Evolutionary conservation across 1,140 invertebrate genomes (phyloP).

Genomic region (Lordiphosa stackelbergi): DNA sequence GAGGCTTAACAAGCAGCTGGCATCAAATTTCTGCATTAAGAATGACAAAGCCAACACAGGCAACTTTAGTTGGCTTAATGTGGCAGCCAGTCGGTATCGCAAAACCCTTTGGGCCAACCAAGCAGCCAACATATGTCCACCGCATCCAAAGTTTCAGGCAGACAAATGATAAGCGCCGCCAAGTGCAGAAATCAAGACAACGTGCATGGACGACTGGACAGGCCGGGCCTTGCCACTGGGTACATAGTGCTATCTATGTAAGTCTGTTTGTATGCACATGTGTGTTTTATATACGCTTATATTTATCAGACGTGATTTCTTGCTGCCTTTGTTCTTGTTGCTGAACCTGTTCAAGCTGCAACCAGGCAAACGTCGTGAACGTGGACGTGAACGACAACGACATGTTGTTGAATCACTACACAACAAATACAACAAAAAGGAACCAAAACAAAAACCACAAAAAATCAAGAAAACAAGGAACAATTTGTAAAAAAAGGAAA

Average conservation of each 20-base stretch:
- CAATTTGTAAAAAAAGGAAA: constrained; percentile 1
- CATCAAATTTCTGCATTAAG: constrained; percentile 56
- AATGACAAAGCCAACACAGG: constrained; percentile 38
- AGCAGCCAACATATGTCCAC: constrained; percentile 34
- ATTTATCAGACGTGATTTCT: constrained; percentile 70
- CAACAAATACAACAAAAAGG: constrained; percentile 10
- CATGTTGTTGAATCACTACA: constrained; percentile 67
- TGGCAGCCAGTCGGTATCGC: constrained; percentile 11
- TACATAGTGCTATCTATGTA: constrained; percentile 2
- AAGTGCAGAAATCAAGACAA: constrained; percentile 51
- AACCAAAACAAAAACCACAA: constrained; percentile 9
- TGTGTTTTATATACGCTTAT: constrained; percentile 2
- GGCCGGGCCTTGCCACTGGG: not conserved
- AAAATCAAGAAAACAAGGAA: constrained; percentile 8
- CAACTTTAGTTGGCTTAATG: constrained; percentile 22
- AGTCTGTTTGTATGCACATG: constrained; percentile 8
- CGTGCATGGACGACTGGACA: constrained; percentile 4
- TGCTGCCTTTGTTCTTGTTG: constrained; percentile 45
- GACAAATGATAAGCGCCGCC: constrained; percentile 61
- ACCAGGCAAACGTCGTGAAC: constrained; percentile 29
- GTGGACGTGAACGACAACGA: constrained; percentile 55
- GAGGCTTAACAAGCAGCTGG: constrained; percentile 50
- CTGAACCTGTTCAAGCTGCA: constrained; percentile 64
- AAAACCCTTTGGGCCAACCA: constrained; percentile 22
- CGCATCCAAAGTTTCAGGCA: constrained; percentile 30